phyloP scores from a whole-genome alignment of 2,888 invertebrate species.

The Hermaeophaga mercurialis region DNA sequence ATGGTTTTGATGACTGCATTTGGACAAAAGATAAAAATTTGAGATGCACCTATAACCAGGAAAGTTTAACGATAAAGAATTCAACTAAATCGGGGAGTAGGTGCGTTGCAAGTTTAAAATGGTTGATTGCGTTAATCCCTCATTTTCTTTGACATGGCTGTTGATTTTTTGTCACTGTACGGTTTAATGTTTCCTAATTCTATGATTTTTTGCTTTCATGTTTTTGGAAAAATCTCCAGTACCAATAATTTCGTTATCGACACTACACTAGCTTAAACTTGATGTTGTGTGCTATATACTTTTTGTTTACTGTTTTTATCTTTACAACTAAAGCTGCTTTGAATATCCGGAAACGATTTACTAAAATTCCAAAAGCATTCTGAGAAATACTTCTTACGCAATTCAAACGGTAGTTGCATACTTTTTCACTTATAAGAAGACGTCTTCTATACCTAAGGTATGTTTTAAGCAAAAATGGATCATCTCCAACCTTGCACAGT shows the following conservation, averaged over 20 bases:
- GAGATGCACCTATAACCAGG: too few species aligned
- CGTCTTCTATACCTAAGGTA: background rate
- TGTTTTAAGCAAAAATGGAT: background rate
- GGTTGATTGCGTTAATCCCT: too few species aligned
- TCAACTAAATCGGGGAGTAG: too few species aligned
- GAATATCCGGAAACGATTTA: too few species aligned
- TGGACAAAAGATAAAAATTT: too few species aligned
- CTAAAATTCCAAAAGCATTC: too few species aligned
- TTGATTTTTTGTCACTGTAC: background rate
- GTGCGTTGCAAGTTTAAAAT: too few species aligned
- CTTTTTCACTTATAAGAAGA: background rate
- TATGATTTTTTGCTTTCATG: background rate
- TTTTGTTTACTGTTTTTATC: background rate
- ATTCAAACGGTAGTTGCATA: background rate
- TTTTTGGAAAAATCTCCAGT: background rate
- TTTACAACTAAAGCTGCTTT: background rate
- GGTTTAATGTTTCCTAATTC: background rate
- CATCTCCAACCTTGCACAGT: background rate
- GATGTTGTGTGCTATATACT: background rate
- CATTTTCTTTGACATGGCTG: background rate
- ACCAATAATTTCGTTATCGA: background rate
- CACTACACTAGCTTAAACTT: background rate
- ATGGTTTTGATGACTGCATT: too few species aligned
- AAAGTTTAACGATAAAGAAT: too few species aligned
- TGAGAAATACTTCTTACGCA: background rate